Percentiles rank a stretch among this genome's conserved stretches.
Conservation (phyloP, 2,113 vertebrate genomes). For the Pseudopipra pipra region DNA sequence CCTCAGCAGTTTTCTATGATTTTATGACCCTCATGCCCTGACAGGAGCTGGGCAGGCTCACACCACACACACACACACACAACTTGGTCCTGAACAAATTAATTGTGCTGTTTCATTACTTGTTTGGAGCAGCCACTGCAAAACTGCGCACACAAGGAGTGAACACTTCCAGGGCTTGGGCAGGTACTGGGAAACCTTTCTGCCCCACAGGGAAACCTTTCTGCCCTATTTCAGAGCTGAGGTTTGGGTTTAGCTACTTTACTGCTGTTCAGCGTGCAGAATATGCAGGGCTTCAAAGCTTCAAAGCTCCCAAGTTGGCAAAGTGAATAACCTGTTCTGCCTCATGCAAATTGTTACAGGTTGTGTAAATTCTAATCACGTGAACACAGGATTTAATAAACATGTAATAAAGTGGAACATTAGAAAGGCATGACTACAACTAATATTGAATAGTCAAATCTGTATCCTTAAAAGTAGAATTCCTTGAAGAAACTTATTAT, state of each 20-base stretch:
- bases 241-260: no score
- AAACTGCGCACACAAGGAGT: background rate
- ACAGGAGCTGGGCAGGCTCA: background rate
- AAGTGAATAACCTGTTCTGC: background rate
- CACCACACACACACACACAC: fast-evolving
- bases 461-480: background rate
- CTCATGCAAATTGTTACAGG: no score
- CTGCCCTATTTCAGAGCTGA: no score
- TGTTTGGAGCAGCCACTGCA: background rate
- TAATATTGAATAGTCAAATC: background rate
- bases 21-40: fast-evolving
- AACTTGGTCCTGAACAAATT: no score
- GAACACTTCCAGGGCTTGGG: background rate
- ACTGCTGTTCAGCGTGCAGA: background rate
- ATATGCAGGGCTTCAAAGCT: background rate
- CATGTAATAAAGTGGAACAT: background rate
- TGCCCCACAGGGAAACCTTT: no score
- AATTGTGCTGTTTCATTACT: background rate
- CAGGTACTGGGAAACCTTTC: background rate
- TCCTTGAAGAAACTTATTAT: background rate
- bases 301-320: background rate
- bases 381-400: background rate
- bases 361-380: background rate
- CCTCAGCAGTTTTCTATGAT: background rate
- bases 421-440: background rate